phyloP scores from a whole-genome alignment of 1,140 invertebrate species.

The Plectrocnemia conspersa region DNA sequence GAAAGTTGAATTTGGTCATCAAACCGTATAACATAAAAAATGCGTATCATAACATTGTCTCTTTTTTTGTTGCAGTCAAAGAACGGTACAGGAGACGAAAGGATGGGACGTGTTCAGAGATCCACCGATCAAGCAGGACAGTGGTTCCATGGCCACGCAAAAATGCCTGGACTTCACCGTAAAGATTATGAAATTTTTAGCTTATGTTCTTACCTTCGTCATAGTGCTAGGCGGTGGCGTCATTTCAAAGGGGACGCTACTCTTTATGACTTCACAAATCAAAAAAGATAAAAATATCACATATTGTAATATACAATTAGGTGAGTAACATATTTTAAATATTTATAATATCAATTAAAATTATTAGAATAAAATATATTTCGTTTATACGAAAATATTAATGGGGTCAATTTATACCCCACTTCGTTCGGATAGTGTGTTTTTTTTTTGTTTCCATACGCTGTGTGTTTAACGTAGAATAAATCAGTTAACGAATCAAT shows the following conservation, averaged over 20 bases:
- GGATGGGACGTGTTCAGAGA: constrained; percentile 94
- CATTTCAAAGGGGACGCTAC: constrained; percentile 77
- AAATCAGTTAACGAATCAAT: too few species aligned
- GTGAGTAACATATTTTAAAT: constrained; percentile 58
- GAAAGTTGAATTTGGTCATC: too few species aligned
- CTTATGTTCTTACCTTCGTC: constrained; percentile 78
- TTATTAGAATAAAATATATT: constrained; percentile 22
- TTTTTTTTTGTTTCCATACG: too few species aligned
- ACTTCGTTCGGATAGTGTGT: too few species aligned
- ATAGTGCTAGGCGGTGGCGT: constrained; percentile 79
- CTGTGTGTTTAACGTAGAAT: too few species aligned
- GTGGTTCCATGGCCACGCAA: constrained; percentile 82
- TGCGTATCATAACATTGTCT: too few species aligned
- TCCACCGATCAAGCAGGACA: constrained; percentile 80
- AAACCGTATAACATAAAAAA: too few species aligned
- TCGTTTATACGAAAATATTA: constrained; percentile 3
- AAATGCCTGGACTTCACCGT: constrained; percentile 80
- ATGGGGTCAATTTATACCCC: too few species aligned
- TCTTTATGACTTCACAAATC: constrained; percentile 89
- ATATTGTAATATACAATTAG: constrained; percentile 79
- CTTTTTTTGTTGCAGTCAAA: constrained; percentile 59
- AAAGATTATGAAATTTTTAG: constrained; percentile 78
- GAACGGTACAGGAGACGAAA: constrained; percentile 83
- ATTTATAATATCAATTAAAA: too few species aligned
- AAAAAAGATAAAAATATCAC: constrained; percentile 65